Evolutionary conservation across 1,140 invertebrate genomes (phyloP).

Genomic region (Samia ricini): DNA sequence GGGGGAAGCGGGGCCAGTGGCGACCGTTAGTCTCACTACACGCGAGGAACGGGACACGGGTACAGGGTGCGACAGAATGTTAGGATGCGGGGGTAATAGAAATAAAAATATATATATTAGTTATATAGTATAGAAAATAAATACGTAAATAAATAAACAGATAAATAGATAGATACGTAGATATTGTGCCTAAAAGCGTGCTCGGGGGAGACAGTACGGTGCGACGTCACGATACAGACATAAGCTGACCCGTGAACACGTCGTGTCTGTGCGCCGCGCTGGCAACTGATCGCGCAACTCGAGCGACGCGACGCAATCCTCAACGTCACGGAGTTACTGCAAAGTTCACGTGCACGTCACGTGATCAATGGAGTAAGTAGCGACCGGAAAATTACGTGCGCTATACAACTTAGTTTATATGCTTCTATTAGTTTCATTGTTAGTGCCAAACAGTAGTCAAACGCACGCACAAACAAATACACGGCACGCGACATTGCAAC

Average conservation of each 20-base stretch:
- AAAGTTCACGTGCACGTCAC: conserved; percentile 29
- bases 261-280: conserved; percentile 34
- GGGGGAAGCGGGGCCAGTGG: conserved; percentile 3
- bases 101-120: conserved; percentile 50
- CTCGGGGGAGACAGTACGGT: conserved; percentile 26
- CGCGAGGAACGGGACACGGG: conserved; percentile 7
- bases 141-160: conserved; percentile 19
- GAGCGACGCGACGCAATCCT: conserved; percentile 22
- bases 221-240: conserved; percentile 27
- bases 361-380: conserved; percentile 39
- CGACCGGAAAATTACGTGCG: conserved; percentile 23
- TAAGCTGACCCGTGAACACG: conserved; percentile 18
- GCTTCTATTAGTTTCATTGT: neutral
- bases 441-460: conserved; percentile 54
- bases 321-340: conserved; percentile 29
- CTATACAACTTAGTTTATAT: conserved; percentile 5
- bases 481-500: conserved; percentile 56
- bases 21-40: conserved; percentile 7
- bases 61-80: conserved; percentile 40
- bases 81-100: conserved; percentile 48
- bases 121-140: conserved; percentile 25
- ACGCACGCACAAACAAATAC: conserved; percentile 35
- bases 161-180: conserved; percentile 34
- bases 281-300: conserved; percentile 38
- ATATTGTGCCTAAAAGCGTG: conserved; percentile 52